Conservation (phyloP, 2,797 vertebrate genomes). For the Hafferia zeledoni region DNA sequence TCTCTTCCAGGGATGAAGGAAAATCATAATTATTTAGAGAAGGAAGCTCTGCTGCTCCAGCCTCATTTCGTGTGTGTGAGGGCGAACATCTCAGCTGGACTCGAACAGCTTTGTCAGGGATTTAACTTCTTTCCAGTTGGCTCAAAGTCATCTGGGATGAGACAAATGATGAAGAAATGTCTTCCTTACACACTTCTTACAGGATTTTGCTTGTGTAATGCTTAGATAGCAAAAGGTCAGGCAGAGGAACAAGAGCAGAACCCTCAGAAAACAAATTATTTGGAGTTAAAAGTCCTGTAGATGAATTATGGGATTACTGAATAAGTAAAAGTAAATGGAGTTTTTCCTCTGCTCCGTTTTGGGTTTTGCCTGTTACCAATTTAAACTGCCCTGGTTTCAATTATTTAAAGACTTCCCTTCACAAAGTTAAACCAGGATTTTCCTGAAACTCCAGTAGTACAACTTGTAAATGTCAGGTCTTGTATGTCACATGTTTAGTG, state of each 20-base stretch:
- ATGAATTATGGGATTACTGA: background rate
- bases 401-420: slow-evolving; percentile 26
- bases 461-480: slow-evolving; percentile 3
- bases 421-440: slow-evolving; percentile 37
- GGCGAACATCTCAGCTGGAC: background rate
- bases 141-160: background rate
- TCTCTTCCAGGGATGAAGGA: background rate
- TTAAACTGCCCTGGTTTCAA: slow-evolving; percentile 21
- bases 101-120: background rate
- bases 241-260: background rate
- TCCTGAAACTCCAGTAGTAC: background rate
- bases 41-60: background rate
- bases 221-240: background rate
- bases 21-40: background rate
- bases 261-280: background rate
- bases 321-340: slow-evolving; percentile 12
- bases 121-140: slow-evolving; percentile 43
- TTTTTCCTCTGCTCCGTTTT: background rate
- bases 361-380: slow-evolving; percentile 20
- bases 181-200: background rate
- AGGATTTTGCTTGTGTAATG: background rate
- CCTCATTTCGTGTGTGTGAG: background rate
- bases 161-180: background rate
- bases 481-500: background rate
- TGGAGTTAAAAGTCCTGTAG: background rate